phyloP scores from a whole-genome alignment of 2,888 invertebrate species.

The Mythimna impura region DNA sequence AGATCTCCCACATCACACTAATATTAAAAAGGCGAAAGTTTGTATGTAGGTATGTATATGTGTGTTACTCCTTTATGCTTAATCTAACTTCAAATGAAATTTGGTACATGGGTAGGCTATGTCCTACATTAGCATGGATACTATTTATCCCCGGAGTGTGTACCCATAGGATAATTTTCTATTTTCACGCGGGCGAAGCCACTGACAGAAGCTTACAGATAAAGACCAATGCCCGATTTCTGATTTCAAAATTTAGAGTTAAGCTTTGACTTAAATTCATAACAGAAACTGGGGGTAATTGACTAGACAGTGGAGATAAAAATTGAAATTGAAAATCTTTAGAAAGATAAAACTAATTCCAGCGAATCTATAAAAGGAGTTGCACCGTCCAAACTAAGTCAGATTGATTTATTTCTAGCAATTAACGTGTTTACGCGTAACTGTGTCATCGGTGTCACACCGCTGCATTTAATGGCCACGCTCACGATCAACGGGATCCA shows the following conservation, averaged over 20 bases:
- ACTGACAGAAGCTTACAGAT: too few species aligned
- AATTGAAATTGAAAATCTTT: neutral
- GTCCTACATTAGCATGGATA: too few species aligned
- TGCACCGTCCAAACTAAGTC: neutral
- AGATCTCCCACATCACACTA: neutral
- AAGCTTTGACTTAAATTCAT: neutral
- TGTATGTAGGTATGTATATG: too few species aligned
- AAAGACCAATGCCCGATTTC: neutral
- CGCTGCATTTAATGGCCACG: constrained; percentile 34
- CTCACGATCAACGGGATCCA: constrained; percentile 42
- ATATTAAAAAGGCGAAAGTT: too few species aligned
- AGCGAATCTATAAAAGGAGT: constrained; percentile 8
- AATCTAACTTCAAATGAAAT: too few species aligned
- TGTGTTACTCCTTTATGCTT: too few species aligned
- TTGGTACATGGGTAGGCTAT: too few species aligned
- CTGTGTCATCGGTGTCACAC: constrained; percentile 48
- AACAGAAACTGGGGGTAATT: neutral
- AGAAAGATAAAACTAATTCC: constrained; percentile 8
- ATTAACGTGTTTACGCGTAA: constrained; percentile 48
- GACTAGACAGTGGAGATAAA: neutral
- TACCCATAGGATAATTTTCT: too few species aligned
- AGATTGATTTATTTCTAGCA: constrained; percentile 38
- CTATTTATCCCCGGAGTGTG: too few species aligned
- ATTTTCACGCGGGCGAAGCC: too few species aligned
- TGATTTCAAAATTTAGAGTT: neutral